Evolutionary conservation across 1,140 invertebrate genomes (phyloP).

Genomic region (Drosophila novamexicana): DNA sequence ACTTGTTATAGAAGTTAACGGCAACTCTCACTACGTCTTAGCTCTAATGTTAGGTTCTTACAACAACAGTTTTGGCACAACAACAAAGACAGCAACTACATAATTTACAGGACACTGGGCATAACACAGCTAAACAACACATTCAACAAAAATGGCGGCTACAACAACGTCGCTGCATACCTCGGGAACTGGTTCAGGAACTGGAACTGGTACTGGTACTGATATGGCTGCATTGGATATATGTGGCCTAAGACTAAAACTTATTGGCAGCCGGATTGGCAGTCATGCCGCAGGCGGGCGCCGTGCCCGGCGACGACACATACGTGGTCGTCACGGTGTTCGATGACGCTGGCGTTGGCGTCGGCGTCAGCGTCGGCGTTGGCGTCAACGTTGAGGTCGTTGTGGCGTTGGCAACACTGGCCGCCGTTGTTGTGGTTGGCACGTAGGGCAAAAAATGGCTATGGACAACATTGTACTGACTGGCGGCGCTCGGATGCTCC

Average conservation of each 20-base stretch:
- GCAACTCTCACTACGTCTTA: conserved; percentile 61
- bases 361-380: conserved; percentile 33
- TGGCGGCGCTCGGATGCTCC: conserved; percentile 78
- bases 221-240: conserved; percentile 24
- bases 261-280: conserved; percentile 64
- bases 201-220: conserved; percentile 15
- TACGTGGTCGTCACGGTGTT: conserved; percentile 63
- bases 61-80: conserved; percentile 44
- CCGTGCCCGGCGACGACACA: conserved; percentile 58
- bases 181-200: conserved; percentile 17
- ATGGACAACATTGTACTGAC: conserved; percentile 69
- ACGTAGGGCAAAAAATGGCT: conserved; percentile 75
- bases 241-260: conserved; percentile 62
- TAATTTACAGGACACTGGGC: conserved; percentile 35
- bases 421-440: conserved; percentile 64
- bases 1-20: conserved; percentile 30
- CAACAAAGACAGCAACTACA: conserved; percentile 55
- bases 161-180: conserved; percentile 11
- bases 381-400: conserved; percentile 21
- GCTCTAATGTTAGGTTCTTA: conserved; percentile 23
- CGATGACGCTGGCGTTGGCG: conserved; percentile 26
- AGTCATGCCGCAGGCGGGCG: conserved; percentile 66
- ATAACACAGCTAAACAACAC: conserved; percentile 23
- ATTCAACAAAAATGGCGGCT: conserved; percentile 16
- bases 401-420: conserved; percentile 33